phyloP scores from a whole-genome alignment of 2,113 vertebrate species.

The Alces alces region DNA sequence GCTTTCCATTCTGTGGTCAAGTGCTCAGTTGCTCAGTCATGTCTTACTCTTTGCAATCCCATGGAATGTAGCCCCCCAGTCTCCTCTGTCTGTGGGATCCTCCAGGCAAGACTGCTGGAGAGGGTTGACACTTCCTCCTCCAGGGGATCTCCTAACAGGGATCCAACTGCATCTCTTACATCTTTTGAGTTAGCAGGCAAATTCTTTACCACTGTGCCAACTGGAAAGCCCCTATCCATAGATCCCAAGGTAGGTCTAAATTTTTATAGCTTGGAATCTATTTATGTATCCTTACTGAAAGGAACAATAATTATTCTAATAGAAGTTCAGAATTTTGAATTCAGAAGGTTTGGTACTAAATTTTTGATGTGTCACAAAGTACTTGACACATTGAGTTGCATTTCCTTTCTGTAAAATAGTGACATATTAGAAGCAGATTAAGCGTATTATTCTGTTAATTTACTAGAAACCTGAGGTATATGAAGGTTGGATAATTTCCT shows the following conservation, averaged over 20 bases:
- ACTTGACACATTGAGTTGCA: not conserved
- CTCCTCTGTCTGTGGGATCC: not conserved
- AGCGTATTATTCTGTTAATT: not conserved
- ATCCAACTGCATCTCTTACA: not conserved
- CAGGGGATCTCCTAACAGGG: not conserved
- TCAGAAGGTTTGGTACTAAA: not conserved
- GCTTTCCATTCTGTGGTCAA: not conserved
- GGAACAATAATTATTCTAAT: not conserved
- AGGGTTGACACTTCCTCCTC: not conserved
- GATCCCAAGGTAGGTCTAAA: not conserved
- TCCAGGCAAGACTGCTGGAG: not conserved
- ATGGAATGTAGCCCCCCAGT: not conserved
- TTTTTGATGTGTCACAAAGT: not conserved
- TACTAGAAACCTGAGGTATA: not conserved
- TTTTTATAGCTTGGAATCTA: not conserved
- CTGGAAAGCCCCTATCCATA: not conserved
- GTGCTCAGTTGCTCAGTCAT: not conserved
- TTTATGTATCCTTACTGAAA: not conserved
- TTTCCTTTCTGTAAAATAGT: not conserved
- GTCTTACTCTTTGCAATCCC: not conserved
- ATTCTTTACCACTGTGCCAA: not conserved
- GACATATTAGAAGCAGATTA: not conserved
- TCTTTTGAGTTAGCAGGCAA: not conserved
- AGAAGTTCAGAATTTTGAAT: not conserved
- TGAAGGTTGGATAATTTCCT: not conserved